These are phyloP conservation scores for Allygus modestus DNA, from an alignment of 2,888 invertebrate species.

Conservation along the genomic window DNA sequence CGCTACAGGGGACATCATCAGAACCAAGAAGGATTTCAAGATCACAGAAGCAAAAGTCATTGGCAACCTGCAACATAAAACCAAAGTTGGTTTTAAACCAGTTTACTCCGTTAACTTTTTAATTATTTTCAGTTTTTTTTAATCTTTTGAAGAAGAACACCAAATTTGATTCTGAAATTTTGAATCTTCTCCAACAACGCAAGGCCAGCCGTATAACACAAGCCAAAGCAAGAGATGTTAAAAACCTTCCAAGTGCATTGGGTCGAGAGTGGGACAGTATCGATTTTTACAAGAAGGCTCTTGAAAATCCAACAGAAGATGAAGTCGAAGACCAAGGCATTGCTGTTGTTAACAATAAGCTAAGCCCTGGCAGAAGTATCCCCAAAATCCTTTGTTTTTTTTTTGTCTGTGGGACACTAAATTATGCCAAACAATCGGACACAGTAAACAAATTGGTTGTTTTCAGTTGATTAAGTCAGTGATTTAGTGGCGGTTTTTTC, in stretches of 20 bases:
- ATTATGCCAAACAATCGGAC: no score
- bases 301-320: slow-evolving; percentile 35
- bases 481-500: no score
- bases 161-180: background rate
- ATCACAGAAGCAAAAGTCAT: slow-evolving; percentile 25
- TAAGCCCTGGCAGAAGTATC: no score
- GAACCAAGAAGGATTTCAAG: no score
- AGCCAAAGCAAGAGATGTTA: background rate
- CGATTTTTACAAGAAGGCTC: slow-evolving; percentile 6
- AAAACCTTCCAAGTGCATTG: slow-evolving; percentile 28
- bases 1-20: no score
- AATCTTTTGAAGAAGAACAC: no score
- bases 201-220: background rate
- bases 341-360: slow-evolving; percentile 12
- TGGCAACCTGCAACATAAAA: slow-evolving; percentile 4
- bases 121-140: no score
- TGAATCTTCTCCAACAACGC: background rate
- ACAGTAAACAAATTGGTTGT: no score
- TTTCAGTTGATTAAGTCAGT: no score
- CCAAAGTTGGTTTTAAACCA: slow-evolving; percentile 18
- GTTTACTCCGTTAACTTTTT: slow-evolving; percentile 5
- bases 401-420: no score
- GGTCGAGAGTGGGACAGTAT: slow-evolving; percentile 13
- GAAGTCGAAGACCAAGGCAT: slow-evolving; percentile 9
- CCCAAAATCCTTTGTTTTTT: no score